Evolutionary conservation across 2,888 invertebrate species (phyloP), one percentile per base, ranked within the genome.

Genomic region (Diabrotica balteata): DNA sequence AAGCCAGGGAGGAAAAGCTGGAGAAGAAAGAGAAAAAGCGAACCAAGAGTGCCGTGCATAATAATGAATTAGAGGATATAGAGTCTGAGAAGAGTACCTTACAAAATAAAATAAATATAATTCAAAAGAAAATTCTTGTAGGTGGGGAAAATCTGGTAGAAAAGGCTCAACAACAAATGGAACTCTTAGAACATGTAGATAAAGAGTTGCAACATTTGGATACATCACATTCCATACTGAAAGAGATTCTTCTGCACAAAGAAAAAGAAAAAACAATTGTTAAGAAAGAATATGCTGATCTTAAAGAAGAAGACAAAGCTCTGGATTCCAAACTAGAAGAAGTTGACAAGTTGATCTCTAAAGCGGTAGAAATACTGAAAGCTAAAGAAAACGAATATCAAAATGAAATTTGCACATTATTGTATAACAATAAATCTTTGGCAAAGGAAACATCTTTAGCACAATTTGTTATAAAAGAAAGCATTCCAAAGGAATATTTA

Each of bases 141-240:
- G 98, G 98, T 0, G 98, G 98, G 0, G 98, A 97, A 85, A 98
- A 98, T 85, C 87, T 98, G 7, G 86, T 98, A 68, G 97, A 97
- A 81, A 97, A 97, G 81, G 96, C 96, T 0, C 95, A 97, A 80
- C 90, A 93, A 0, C 97, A 98, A 81, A 92, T 96, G 59, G 86
- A 89, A 59, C 86, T 97, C 60, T 86, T 98, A 59, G 95, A 95
- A 73, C 93, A 93, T 69, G 94, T 95, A 0, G 91, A 94, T 7
- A 84, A 88, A 47, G 94, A 95, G 82, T 83, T 95, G 58, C 91
- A 93, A 75, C 87, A 89, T 76, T 85, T 94, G n/a, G 89, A 90
- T 65, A 87, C 89, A 68, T 90, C 91, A 70, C 95, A 96, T 80
- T 89, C 91, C 76, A 88, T 92, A 58, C 84, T 97, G 49, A 89